phyloP scores from a whole-genome alignment of 2,797 vertebrate species.

The Forpus xanthops region DNA sequence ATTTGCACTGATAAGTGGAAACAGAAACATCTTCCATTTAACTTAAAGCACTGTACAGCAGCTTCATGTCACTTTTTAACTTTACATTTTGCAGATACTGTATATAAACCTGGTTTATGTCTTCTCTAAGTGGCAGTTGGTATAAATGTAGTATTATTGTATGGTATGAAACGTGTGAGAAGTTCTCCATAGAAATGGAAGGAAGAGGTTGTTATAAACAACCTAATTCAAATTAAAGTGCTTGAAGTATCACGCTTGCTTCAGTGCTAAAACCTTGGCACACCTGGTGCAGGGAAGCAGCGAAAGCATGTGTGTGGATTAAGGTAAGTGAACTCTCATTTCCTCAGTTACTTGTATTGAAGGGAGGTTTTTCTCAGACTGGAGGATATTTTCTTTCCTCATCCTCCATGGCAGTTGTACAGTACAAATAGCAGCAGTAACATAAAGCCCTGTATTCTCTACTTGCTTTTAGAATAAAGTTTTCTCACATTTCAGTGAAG shows the following conservation, averaged over 20 bases:
- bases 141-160: conserved; percentile 2
- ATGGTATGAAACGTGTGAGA: conserved; percentile 49
- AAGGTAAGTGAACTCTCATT: rapidly evolving
- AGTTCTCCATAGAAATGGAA: conserved; percentile 17
- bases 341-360: not conserved
- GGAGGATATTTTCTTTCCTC: not conserved
- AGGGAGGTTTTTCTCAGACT: not conserved
- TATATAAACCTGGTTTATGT: conserved; percentile 10
- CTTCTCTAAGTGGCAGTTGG: conserved; percentile 8
- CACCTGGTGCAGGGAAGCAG: not conserved
- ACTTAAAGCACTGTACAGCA: not conserved
- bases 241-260: not conserved
- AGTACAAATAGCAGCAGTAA: not conserved
- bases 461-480: not conserved
- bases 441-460: not conserved
- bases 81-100: conserved; percentile 44
- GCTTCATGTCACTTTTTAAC: not conserved
- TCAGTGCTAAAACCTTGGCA: not conserved
- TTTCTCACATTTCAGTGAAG: not conserved
- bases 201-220: conserved; percentile 9
- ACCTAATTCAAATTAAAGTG: not conserved
- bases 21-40: not conserved
- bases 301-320: not conserved
- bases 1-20: not conserved
- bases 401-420: not conserved